These are phyloP conservation scores for Steinernema scapterisci DNA, from an alignment of 2,888 invertebrate genomes.

Conservation along the genomic window DNA sequence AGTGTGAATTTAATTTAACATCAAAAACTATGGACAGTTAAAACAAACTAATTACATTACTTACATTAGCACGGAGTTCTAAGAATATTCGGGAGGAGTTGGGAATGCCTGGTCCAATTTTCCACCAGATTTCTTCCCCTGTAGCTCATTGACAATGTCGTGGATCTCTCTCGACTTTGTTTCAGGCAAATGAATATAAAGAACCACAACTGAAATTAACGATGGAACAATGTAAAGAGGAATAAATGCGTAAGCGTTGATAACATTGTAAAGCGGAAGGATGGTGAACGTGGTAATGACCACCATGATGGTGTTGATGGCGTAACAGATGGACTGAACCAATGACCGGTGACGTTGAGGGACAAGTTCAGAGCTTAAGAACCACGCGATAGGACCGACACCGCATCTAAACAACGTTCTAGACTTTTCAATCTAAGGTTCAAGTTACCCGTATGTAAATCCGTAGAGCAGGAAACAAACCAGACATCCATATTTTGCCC, in stretches of 20 bases:
- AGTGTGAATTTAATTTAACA: too few species aligned
- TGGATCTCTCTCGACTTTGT: constrained; percentile 57
- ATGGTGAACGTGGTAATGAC: constrained; percentile 52
- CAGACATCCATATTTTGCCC: constrained; percentile 51
- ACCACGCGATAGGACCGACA: constrained; percentile 59
- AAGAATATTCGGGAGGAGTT: background rate
- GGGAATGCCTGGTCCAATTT: background rate
- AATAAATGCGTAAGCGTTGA: constrained; percentile 49
- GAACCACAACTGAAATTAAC: constrained; percentile 42
- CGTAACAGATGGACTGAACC: constrained; percentile 53
- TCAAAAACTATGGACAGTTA: too few species aligned
- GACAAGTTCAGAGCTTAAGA: constrained; percentile 55
- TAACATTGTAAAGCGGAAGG: constrained; percentile 47
- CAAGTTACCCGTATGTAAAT: constrained; percentile 53
- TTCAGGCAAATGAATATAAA: constrained; percentile 51
- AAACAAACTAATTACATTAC: too few species aligned
- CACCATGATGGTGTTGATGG: constrained; percentile 53
- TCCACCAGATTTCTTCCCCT: constrained; percentile 36
- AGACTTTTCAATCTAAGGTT: too few species aligned
- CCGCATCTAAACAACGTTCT: constrained; percentile 48
- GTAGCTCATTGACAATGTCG: constrained; percentile 54
- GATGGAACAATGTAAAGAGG: constrained; percentile 53
- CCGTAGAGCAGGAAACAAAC: constrained; percentile 47
- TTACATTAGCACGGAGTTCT: too few species aligned
- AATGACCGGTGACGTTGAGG: constrained; percentile 56